Conservation (phyloP, 92 coral and sea anemone species). For the Umimayanthus kanabou region DNA sequence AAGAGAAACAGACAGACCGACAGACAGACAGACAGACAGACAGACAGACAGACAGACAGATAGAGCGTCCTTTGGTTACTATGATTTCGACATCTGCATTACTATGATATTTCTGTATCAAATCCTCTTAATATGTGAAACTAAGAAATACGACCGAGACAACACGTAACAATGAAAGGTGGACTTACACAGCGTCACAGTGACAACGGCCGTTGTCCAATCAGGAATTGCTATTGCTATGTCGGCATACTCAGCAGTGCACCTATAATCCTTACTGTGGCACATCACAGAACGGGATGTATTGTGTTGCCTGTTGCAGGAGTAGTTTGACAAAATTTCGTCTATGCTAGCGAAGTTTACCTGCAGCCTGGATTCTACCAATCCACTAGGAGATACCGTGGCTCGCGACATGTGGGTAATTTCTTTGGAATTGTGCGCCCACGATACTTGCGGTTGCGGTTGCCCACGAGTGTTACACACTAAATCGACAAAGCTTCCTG, state of each 20-base stretch:
- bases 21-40: too few species aligned
- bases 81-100: too few species aligned
- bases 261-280: constrained; percentile 15
- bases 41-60: too few species aligned
- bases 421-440: neutral
- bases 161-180: neutral
- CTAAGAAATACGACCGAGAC: too few species aligned
- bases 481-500: constrained; percentile 17
- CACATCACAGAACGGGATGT: constrained; percentile 19
- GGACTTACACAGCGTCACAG: constrained; percentile 50
- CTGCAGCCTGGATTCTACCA: constrained; percentile 41
- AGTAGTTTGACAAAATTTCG: constrained; percentile 17
- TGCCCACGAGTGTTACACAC: constrained; percentile 25
- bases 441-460: constrained; percentile 15
- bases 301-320: constrained; percentile 12
- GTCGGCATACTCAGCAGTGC: constrained; percentile 39
- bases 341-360: constrained; percentile 46
- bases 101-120: too few species aligned
- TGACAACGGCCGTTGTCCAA: constrained; percentile 30
- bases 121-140: too few species aligned
- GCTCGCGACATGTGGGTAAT: neutral
- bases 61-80: too few species aligned
- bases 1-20: too few species aligned
- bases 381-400: constrained; percentile 5
- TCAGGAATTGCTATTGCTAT: constrained; percentile 2